Evolutionary conservation across 2,113 vertebrate species (phyloP), one percentile per base, ranked within the genome.

Genomic region (Hippopotamus amphibius): DNA sequence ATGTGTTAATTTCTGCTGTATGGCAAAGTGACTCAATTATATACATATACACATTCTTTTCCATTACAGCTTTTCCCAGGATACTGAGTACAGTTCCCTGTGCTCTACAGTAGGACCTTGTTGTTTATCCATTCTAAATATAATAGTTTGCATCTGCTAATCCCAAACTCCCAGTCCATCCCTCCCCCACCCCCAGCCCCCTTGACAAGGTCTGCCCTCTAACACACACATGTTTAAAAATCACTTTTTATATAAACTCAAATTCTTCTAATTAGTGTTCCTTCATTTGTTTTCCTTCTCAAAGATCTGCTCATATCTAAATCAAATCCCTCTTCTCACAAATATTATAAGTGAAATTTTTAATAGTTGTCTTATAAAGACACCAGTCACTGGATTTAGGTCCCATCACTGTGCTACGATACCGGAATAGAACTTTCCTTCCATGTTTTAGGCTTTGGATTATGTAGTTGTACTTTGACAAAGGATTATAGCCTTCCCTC

Each of bases 391-490:
- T 33, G 61, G 10, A 61, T 53, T 14, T 59, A 21, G 19, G 33
- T 2, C 0, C 7, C 37, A 1, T 22, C n/a, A 33, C 12, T 63
- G 24, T 26, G 11, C 30, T 41, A 2, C 7, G 0, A n/a, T 6
- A 22, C 15, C 30, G 19, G 19, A 37, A 22, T 15, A 46, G 0
- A 66, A 14, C 0, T 14, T 43, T 17, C 48, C 7, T 41, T 61
- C 63, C 85, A 4, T 13, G 63, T 33, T 88, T 68, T 59, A 24
- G 24, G 12, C 24, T 74, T 55, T 4, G 15, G 2, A 21, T 50
- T 80, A 48, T 37, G 30, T 4, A 16, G n/a, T 17, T 19, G 0
- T 57, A 21, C 17, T 65, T 71, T 65, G 22, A n/a, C 9, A 16
- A 71, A 63, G 21, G 7, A 50, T 48, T 84, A 21, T 10, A 48